These are phyloP conservation scores for Anastrepha obliqua DNA, from an alignment of 1,140 invertebrate species.

Conservation along the genomic window DNA sequence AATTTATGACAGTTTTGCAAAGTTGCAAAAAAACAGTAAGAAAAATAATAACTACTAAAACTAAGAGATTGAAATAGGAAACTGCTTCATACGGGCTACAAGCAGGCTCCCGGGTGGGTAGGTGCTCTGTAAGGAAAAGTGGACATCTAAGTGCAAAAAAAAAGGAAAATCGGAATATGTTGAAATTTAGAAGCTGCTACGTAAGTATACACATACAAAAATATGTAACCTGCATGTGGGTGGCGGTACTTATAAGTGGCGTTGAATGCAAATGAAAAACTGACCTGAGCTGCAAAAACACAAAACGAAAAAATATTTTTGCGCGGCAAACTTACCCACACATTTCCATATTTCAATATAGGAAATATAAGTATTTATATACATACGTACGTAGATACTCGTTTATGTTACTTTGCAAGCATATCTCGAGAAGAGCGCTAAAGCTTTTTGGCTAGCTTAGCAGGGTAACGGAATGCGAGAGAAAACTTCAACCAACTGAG, in stretches of 20 bases:
- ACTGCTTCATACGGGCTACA: background rate
- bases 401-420: background rate
- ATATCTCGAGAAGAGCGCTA: background rate
- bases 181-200: background rate
- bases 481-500: slow-evolving; percentile 58
- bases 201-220: background rate
- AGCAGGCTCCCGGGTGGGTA: background rate
- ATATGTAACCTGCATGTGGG: background rate
- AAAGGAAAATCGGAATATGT: background rate
- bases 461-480: slow-evolving; percentile 30
- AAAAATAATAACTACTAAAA: slow-evolving; percentile 52
- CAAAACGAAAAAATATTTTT: slow-evolving; percentile 61
- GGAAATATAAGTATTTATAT: background rate
- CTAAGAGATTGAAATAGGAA: slow-evolving; percentile 18
- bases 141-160: background rate
- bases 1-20: slow-evolving; percentile 73
- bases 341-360: slow-evolving; percentile 36
- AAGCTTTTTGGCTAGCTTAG: no score
- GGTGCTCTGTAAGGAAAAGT: background rate
- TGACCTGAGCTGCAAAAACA: slow-evolving; percentile 57
- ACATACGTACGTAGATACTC: background rate
- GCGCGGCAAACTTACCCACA: background rate
- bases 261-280: slow-evolving; percentile 53
- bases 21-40: slow-evolving; percentile 56
- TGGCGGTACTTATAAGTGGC: background rate